These are phyloP conservation scores for Lateolabrax maculatus DNA, from an alignment of 2,797 vertebrate genomes.

Conservation along the genomic window DNA sequence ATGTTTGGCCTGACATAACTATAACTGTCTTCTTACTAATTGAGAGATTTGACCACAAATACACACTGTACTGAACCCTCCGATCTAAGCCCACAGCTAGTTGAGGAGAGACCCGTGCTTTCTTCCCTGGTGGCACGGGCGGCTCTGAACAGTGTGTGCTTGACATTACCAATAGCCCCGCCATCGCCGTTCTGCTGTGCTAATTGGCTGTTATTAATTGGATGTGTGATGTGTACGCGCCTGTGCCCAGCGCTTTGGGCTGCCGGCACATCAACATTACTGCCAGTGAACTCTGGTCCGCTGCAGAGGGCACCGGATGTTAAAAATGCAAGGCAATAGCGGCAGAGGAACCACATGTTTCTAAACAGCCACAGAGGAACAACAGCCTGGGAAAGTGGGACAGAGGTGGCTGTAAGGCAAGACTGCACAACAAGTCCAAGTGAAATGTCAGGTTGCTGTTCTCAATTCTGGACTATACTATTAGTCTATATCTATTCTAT, in stretches of 20 bases:
- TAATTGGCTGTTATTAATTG: slow-evolving; percentile 79
- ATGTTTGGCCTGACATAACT: not conserved
- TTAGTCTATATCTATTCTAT: too few species aligned
- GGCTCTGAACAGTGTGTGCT: slow-evolving; percentile 36
- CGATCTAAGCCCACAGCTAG: slow-evolving; percentile 2
- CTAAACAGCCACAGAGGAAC: slow-evolving; percentile 30
- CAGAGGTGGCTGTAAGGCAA: slow-evolving; percentile 60
- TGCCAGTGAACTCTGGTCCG: slow-evolving; percentile 28
- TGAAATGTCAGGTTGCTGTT: slow-evolving; percentile 53
- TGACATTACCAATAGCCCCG: slow-evolving; percentile 65
- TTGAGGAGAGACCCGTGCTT: slow-evolving; percentile 18
- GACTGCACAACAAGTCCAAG: slow-evolving; percentile 38
- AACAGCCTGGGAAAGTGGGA: slow-evolving; percentile 53
- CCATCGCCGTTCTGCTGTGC: slow-evolving; percentile 42
- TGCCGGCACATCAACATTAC: slow-evolving; percentile 30
- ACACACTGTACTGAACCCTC: not conserved
- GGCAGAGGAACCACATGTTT: slow-evolving; percentile 24
- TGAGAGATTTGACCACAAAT: slow-evolving; percentile 30
- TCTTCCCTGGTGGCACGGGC: slow-evolving; percentile 25
- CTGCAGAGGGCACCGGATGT: slow-evolving; percentile 10
- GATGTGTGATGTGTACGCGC: slow-evolving; percentile 12
- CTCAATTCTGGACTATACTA: too few species aligned
- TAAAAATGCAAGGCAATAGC: slow-evolving; percentile 22
- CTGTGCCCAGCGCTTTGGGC: slow-evolving; percentile 25
- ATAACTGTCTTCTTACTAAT: slow-evolving; percentile 26